A percentile compares a stretch with the other conserved stretches of the same genome.
Conservation (phyloP, 2,888 invertebrate species). For the Drosophila kokeensis region DNA sequence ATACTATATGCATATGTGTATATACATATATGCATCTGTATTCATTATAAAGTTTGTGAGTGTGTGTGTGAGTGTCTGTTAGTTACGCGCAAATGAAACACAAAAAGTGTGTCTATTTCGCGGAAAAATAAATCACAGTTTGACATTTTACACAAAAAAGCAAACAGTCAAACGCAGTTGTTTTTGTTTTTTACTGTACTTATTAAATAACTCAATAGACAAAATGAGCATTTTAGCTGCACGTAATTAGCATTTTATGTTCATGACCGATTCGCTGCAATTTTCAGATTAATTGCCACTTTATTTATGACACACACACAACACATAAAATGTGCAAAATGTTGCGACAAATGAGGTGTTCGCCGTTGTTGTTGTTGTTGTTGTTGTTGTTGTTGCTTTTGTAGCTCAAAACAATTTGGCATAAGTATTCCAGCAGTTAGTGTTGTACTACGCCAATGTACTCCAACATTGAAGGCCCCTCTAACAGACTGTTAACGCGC, state of each 20-base stretch:
- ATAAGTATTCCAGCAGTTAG: constrained; percentile 42
- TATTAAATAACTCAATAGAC: constrained; percentile 59
- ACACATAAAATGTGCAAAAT: constrained; percentile 41
- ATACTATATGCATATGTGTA: constrained; percentile 4
- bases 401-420: constrained; percentile 28
- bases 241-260: constrained; percentile 73
- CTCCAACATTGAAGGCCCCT: constrained; percentile 9
- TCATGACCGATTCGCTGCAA: constrained; percentile 69
- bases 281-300: constrained; percentile 72
- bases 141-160: constrained; percentile 60
- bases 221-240: constrained; percentile 58
- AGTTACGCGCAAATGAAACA: constrained; percentile 38
- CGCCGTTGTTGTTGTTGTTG: constrained; percentile 5
- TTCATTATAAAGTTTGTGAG: constrained; percentile 8
- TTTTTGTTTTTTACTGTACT: constrained; percentile 33
- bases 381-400: constrained; percentile 2
- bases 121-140: constrained; percentile 74
- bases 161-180: constrained; percentile 4
- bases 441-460: constrained; percentile 21
- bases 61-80: constrained; percentile 18
- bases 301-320: constrained; percentile 59
- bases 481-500: not conserved
- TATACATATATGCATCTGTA: constrained; percentile 6
- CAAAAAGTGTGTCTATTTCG: constrained; percentile 60
- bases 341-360: constrained; percentile 32